Conservation (phyloP, 2,888 invertebrate species). For the Drosophila siamana region DNA sequence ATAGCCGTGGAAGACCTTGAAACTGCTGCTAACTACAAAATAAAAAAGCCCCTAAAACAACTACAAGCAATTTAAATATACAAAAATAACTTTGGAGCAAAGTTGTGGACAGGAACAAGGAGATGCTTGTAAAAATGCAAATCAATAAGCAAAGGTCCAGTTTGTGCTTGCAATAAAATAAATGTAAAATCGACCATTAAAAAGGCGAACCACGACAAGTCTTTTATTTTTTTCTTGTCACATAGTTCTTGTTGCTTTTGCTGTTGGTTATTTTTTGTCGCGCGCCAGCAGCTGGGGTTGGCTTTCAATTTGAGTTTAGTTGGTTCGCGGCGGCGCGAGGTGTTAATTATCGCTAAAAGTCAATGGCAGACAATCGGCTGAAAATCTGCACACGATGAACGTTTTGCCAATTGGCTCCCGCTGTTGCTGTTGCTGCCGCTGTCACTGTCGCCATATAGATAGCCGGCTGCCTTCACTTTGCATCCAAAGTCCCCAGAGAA, state of each 20-base stretch:
- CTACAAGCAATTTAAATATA: conserved; percentile 72
- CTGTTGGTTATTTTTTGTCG: conserved; percentile 11
- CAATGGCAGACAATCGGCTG: conserved; percentile 75
- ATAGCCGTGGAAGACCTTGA: conserved; percentile 48
- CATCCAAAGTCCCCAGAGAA: conserved; percentile 48
- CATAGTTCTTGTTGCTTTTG: neutral
- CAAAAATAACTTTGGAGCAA: conserved; percentile 71
- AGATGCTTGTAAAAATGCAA: conserved; percentile 76
- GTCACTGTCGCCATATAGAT: conserved; percentile 53
- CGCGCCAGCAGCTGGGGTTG: conserved; percentile 30
- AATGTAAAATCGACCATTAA: conserved; percentile 70
- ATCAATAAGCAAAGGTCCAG: conserved; percentile 76
- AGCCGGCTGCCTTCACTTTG: conserved; percentile 40
- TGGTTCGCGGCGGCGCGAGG: conserved; percentile 57
- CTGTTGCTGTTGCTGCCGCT: neutral
- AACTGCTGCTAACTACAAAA: conserved; percentile 12
- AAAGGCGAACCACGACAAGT: conserved; percentile 48
- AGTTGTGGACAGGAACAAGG: conserved; percentile 63
- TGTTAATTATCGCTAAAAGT: conserved; percentile 81
- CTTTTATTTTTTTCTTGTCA: conserved; percentile 13
- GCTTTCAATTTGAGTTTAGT: conserved; percentile 71
- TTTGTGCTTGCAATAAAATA: conserved; percentile 73
- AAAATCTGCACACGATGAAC: conserved; percentile 71
- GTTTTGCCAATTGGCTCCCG: conserved; percentile 49
- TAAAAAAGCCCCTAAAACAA: conserved; percentile 9